These are phyloP conservation scores for Tuta absoluta DNA, from an alignment of 2,888 invertebrate genomes.

Conservation along the genomic window DNA sequence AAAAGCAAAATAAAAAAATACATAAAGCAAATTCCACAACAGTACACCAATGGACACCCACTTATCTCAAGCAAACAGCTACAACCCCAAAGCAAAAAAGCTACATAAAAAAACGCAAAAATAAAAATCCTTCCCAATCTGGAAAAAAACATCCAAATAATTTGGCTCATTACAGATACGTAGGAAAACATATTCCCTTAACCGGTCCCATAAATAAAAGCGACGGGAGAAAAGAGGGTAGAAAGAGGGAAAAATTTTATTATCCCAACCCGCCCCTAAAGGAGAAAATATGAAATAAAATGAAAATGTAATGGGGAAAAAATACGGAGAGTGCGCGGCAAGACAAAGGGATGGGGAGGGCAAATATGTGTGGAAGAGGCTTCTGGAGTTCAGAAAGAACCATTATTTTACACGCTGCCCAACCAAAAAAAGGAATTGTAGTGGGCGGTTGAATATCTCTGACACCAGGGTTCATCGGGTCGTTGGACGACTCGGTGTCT, in stretches of 20 bases:
- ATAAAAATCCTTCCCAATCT: conserved; percentile 59
- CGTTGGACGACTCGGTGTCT: no score
- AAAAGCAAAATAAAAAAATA: neutral
- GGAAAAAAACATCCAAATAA: conserved; percentile 76
- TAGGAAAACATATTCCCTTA: conserved; percentile 79
- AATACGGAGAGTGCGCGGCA: conserved; percentile 71
- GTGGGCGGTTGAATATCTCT: no score
- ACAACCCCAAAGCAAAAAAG: conserved; percentile 31
- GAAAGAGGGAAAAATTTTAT: conserved; percentile 77
- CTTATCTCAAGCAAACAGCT: conserved; percentile 62
- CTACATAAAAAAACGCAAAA: conserved; percentile 35
- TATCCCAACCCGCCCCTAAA: conserved; percentile 66
- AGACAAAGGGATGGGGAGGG: conserved; percentile 73
- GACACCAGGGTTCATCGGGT: no score
- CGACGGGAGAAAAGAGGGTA: conserved; percentile 55
- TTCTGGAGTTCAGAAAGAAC: conserved; percentile 29
- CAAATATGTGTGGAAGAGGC: conserved; percentile 47
- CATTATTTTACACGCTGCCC: no score
- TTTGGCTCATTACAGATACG: conserved; percentile 77
- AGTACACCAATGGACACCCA: conserved; percentile 38
- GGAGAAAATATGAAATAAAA: conserved; percentile 81
- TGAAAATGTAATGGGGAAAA: conserved; percentile 81
- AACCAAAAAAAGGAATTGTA: no score
- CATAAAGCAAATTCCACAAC: conserved; percentile 6
- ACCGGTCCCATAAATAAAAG: conserved; percentile 77